Conservation (phyloP, 2,888 invertebrate species). For the Oxycera nigricornis region DNA sequence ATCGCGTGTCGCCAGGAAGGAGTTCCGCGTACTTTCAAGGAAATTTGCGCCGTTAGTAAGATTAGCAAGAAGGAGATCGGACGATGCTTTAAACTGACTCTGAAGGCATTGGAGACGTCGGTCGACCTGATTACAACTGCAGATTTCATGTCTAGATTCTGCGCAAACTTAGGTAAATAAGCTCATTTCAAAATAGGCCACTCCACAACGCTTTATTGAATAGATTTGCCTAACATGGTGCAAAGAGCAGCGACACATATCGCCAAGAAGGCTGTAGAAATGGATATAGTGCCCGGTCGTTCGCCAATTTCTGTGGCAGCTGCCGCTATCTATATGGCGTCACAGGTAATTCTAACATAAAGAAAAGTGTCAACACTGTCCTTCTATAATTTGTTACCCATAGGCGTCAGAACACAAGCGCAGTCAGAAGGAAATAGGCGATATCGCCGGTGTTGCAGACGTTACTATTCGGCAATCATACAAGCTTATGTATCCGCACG, state of each 20-base stretch:
- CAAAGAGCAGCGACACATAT: conserved; percentile 96
- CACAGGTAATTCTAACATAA: conserved; percentile 69
- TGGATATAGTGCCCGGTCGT: conserved; percentile 96
- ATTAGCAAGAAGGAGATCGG: conserved; percentile 99
- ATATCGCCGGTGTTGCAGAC: conserved; percentile 97
- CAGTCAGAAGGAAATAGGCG: conserved; percentile 97
- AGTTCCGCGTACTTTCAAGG: conserved; percentile 98
- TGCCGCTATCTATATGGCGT: conserved; percentile 99
- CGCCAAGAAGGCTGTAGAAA: conserved; percentile 93
- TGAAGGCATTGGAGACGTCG: conserved; percentile 95
- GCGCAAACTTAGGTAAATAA: conserved; percentile 82
- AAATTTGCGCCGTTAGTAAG: conserved; percentile 98
- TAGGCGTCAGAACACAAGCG: conserved; percentile 96
- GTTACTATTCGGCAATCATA: conserved; percentile 97
- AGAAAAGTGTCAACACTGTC: not conserved
- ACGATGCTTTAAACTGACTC: conserved; percentile 94
- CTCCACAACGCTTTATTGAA: not conserved
- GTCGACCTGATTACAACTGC: conserved; percentile 98
- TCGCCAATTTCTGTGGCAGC: conserved; percentile 99
- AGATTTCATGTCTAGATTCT: conserved; percentile 99
- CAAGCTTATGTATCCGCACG: conserved; percentile 95
- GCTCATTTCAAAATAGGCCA: not conserved
- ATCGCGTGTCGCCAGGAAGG: conserved; percentile 99
- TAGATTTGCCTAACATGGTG: conserved; percentile 79
- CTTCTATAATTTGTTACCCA: too few species aligned